These are phyloP conservation scores for Pristionchus fissidentatus DNA, from an alignment of 2,888 invertebrate species.

Conservation along the genomic window DNA sequence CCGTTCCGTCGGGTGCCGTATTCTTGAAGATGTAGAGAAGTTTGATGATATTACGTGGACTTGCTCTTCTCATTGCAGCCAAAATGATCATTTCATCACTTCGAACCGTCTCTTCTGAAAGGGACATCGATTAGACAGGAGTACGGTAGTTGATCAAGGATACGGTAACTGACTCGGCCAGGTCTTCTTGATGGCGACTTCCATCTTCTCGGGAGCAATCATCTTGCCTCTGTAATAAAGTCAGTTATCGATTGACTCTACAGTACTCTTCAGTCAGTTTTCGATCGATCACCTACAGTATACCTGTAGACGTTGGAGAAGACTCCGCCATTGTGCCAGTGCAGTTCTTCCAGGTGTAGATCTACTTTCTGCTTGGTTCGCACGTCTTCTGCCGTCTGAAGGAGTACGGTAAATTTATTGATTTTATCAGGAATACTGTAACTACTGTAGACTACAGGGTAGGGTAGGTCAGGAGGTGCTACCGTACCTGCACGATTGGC, in stretches of 20 bases:
- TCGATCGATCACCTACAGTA: background rate
- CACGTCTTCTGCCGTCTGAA: slow-evolving; percentile 39
- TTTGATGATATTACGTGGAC: slow-evolving; percentile 46
- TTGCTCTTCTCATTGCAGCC: slow-evolving; percentile 41
- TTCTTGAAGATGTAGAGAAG: slow-evolving; percentile 48
- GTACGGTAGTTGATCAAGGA: background rate
- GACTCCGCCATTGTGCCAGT: slow-evolving; percentile 56
- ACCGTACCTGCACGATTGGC: slow-evolving; percentile 23
- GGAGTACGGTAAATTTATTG: background rate
- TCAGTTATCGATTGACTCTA: background rate
- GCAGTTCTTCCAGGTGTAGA: slow-evolving; percentile 53
- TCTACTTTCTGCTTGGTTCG: slow-evolving; percentile 25
- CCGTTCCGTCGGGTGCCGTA: slow-evolving; percentile 28
- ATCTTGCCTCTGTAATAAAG: slow-evolving; percentile 42
- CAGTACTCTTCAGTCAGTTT: background rate
- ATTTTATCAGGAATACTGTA: background rate
- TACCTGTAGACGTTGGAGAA: slow-evolving; percentile 60
- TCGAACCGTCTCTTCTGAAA: slow-evolving; percentile 35
- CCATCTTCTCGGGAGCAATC: slow-evolving; percentile 42
- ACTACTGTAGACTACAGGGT: too few relatives aligned
- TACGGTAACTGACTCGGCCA: slow-evolving; percentile 50
- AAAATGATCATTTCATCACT: slow-evolving; percentile 48
- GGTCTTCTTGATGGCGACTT: slow-evolving; percentile 60
- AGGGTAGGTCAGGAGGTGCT: too few relatives aligned
- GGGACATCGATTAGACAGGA: background rate